Evolutionary conservation across 2,888 invertebrate species (phyloP).

Genomic region (Amphimallon solstitiale): DNA sequence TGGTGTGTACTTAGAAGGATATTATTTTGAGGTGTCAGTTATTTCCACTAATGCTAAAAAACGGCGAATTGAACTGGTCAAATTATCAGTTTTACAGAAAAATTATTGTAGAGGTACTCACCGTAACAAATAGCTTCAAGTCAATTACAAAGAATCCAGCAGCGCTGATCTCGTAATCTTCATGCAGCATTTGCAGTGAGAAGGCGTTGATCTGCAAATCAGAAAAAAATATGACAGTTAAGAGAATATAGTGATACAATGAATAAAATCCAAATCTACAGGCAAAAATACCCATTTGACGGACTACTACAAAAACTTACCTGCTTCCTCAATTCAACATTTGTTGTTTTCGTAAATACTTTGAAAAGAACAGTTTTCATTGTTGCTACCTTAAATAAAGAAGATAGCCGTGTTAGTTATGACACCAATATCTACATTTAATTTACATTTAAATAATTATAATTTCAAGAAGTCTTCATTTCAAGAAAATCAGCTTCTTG

Average conservation of each 20-base stretch:
- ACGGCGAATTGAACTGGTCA: too few relatives aligned
- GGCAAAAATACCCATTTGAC: not conserved
- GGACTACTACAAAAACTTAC: not conserved
- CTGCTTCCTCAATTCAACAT: not conserved
- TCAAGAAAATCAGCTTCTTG: too few relatives aligned
- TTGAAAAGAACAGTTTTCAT: conserved; percentile 1
- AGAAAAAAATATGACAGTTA: too few relatives aligned
- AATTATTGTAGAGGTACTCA: not conserved
- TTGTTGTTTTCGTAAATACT: not conserved
- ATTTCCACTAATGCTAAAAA: too few relatives aligned
- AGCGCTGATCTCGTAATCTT: conserved; percentile 1
- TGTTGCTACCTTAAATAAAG: not conserved
- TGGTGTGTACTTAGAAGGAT: too few relatives aligned
- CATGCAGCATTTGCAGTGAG: conserved; percentile 6
- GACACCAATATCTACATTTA: too few relatives aligned
- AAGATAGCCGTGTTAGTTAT: too few relatives aligned
- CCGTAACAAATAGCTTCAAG: not conserved
- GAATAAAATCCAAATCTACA: not conserved
- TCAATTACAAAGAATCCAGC: conserved; percentile 9
- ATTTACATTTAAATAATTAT: too few relatives aligned
- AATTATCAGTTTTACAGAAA: too few relatives aligned
- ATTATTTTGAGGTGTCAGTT: too few relatives aligned
- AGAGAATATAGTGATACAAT: not conserved
- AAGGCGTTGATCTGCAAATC: not conserved
- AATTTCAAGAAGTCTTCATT: too few relatives aligned